These are phyloP conservation scores for Bombus vancouverensis DNA, from an alignment of 1,140 invertebrate genomes.

Conservation along the genomic window DNA sequence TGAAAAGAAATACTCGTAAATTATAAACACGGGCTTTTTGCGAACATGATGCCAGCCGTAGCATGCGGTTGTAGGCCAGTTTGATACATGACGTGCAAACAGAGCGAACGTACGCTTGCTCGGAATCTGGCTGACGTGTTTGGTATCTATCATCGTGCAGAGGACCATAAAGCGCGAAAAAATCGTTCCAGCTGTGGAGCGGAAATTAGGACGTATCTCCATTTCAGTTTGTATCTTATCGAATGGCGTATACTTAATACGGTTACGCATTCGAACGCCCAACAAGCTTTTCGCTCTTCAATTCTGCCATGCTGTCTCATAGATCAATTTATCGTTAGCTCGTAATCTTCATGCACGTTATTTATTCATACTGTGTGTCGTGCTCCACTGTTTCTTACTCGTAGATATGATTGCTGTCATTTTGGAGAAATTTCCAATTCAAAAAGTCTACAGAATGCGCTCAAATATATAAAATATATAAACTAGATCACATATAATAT, in stretches of 20 bases:
- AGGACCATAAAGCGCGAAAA: constrained; percentile 60
- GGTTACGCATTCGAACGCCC: constrained; percentile 31
- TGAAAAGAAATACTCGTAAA: constrained; percentile 74
- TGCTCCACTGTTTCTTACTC: no score
- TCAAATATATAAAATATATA: no score
- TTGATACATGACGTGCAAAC: constrained; percentile 60
- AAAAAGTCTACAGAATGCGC: no score
- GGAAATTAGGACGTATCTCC: constrained; percentile 69
- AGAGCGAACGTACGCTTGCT: not conserved
- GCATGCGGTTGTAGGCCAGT: constrained; percentile 23
- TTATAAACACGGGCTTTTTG: constrained; percentile 63
- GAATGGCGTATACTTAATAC: constrained; percentile 30
- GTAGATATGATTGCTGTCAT: no score
- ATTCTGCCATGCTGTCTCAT: not conserved
- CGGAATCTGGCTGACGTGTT: constrained; percentile 56
- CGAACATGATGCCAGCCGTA: constrained; percentile 17
- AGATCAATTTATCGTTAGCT: not conserved
- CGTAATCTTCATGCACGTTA: no score
- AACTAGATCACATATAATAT: no score
- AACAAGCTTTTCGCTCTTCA: not conserved
- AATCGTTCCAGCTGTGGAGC: constrained; percentile 57
- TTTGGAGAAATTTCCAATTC: no score
- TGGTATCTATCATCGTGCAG: constrained; percentile 67
- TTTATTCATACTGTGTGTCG: no score
- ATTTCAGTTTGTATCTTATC: constrained; percentile 54